Evolutionary conservation across 2,113 vertebrate species (phyloP), one percentile per base, ranked within the genome.

Genomic region (Glaucidium brasilianum): DNA sequence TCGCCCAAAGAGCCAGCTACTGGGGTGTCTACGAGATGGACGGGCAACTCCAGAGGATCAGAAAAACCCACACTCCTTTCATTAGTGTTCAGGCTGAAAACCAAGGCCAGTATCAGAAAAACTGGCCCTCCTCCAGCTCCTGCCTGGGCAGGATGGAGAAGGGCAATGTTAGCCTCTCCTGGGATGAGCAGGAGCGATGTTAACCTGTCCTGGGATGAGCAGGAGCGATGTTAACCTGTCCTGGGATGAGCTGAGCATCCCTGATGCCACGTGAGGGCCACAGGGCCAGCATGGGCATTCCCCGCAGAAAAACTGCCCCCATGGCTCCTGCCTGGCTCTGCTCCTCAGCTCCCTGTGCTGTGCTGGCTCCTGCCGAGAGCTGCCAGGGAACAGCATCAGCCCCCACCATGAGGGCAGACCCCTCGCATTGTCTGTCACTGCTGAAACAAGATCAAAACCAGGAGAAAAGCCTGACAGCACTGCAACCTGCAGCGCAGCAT

Each of bases 21-120:
- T 0, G 0, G 8, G 29, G 25, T 6, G 49, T 4, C 49, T 18
- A 5, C 0, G 0, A 0, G 0, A 14, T 3, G n/a, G 68, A 34
- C 3, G 52, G 55, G 23, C 12, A 69, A 29, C 59, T 73, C n/a
- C 3, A 34, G 50, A 49, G 43, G 45, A 5, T 3, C 55, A 37
- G 52, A 39, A 69, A 19, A 76, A 23, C 7, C 1, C 23, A 39
- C 16, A 1, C 52, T 34, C 12, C 4, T 19, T 50, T 67, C 39
- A 8, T 17, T 5, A 7, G 26, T 14, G 3, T 19, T 37, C 35
- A 20, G 49, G 59, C 53, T 60, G 55, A 8, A 47, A 78, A 19
- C 15, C 66, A 53, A 53, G 47, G 27, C 30, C 32, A 6, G 34
- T 1, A 1, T 11, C n/a, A 85, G 45, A 21, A 47, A 41, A 35